Base-by-base conservation (phyloP, 1,140 invertebrate species). In the Eurosta solidaginis region DNA sequence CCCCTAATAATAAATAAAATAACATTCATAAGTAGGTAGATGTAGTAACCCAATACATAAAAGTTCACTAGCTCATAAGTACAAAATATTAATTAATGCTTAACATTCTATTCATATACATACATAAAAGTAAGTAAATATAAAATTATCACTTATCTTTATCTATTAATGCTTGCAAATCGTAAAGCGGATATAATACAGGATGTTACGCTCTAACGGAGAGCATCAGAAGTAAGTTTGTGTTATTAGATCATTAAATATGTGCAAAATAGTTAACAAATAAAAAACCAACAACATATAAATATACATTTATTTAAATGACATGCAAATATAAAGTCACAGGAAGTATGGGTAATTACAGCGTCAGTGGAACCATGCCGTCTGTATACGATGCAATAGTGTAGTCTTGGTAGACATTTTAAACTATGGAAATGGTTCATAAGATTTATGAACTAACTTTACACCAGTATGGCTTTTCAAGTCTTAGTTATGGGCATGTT, bases 121-220 rank as follows among this genome's bases (percentile, higher is more conserved):
- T 17, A 9, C 45, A 47, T 47, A 47, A n/a, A n/a, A n/a, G n/a
- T n/a, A n/a, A n/a, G n/a, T n/a, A n/a, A n/a, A n/a, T n/a, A n/a
- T n/a, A 63, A 74, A 50, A 73, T 74, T 50, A 73, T 68, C 78
- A 52, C 42, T 77, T 73, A 54, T 78, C 76, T 80, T 40, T 78
- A 36, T 73, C 74, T 78, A 44, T 74, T 45, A 80, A 74, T 80
- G 79, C 79, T 54, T 78, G 10, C 77, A 74, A n/a, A 73, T 76
- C 59, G 14, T 79, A 79, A 79, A 87, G 85, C 85, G 84, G 85
- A 87, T 83, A 87, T 87, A 80, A 87, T 87, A 82, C 85, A 87
- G 85, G 85, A 87, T 85, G 85, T 87, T 85, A 87, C 85, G 85
- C 85, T 87, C 85, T 87, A 87, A 87, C 85, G 82, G 84, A 85